Evolutionary conservation across 1,140 invertebrate genomes (phyloP).

Genomic region (Tetragnatha versicolor): DNA sequence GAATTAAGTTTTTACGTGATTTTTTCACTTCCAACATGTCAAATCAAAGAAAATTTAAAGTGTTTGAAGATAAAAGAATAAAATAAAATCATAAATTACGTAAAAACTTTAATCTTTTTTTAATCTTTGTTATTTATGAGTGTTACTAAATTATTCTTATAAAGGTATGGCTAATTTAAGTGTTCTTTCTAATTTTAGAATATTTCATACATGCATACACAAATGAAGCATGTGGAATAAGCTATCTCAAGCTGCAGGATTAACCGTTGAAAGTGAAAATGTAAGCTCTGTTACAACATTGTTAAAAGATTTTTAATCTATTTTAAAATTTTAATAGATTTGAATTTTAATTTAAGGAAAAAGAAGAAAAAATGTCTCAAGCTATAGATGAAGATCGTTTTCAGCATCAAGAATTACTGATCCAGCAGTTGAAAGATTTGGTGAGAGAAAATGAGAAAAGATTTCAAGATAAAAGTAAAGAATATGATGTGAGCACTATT

Average conservation of each 20-base stretch:
- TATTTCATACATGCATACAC: too few relatives aligned
- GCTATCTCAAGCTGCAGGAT: constrained; percentile 30
- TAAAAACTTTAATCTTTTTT: too few relatives aligned
- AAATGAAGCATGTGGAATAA: constrained; percentile 44
- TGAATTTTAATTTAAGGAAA: constrained; percentile 13
- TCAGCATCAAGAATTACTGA: constrained; percentile 63
- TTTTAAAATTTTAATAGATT: neutral
- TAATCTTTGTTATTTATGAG: too few relatives aligned
- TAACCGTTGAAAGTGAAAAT: constrained; percentile 13
- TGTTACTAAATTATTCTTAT: too few relatives aligned
- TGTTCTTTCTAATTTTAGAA: too few relatives aligned
- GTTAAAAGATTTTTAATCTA: neutral
- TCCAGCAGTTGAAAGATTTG: constrained; percentile 64
- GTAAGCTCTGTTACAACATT: neutral
- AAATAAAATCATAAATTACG: too few relatives aligned
- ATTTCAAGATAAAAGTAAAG: constrained; percentile 61
- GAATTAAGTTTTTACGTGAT: too few relatives aligned
- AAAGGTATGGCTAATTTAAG: too few relatives aligned
- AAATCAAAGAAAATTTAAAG: too few relatives aligned
- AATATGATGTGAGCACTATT: constrained; percentile 56
- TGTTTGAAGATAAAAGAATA: too few relatives aligned
- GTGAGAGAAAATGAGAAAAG: constrained; percentile 63
- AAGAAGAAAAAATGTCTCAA: neutral
- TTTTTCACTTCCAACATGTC: too few relatives aligned
- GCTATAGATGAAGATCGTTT: constrained; percentile 59